Conservation (phyloP, 2,888 invertebrate species). For the Hololepta plana region DNA sequence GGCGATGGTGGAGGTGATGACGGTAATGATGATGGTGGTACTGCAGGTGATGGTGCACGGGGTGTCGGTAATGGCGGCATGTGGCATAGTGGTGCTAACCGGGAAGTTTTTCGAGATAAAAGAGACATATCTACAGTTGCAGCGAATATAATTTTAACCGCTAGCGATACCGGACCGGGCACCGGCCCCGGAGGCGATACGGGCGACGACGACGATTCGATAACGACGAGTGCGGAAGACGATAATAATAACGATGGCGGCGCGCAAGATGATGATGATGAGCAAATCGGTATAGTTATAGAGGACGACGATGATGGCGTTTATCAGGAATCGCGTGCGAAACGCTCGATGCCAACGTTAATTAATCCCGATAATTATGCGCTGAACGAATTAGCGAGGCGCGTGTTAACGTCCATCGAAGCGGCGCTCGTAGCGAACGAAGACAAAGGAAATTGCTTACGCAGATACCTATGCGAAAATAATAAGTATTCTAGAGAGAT, state of each 20-base stretch:
- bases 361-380: constrained; percentile 23
- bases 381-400: constrained; percentile 35
- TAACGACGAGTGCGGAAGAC: constrained; percentile 22
- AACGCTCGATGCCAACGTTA: constrained; percentile 7
- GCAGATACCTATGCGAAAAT: constrained; percentile 45
- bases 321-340: constrained; percentile 5
- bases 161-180: no score
- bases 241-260: constrained; percentile 28
- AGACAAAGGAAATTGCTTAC: constrained; percentile 39
- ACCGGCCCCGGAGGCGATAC: no score
- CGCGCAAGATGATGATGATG: background rate
- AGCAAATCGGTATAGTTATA: no score
- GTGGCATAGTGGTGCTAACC: no score
- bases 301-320: constrained; percentile 6
- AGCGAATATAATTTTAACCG: no score
- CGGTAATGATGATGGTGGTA: constrained; percentile 6
- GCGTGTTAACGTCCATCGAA: constrained; percentile 36
- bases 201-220: constrained; percentile 12
- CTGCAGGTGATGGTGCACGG: constrained; percentile 7
- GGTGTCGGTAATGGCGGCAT: constrained; percentile 2
- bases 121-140: no score
- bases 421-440: constrained; percentile 31
- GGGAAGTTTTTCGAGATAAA: constrained; percentile 24
- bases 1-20: constrained; percentile 7
- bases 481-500: constrained; percentile 41